phyloP scores from a whole-genome alignment of 2,113 vertebrate species.

The Osmerus eperlanus region DNA sequence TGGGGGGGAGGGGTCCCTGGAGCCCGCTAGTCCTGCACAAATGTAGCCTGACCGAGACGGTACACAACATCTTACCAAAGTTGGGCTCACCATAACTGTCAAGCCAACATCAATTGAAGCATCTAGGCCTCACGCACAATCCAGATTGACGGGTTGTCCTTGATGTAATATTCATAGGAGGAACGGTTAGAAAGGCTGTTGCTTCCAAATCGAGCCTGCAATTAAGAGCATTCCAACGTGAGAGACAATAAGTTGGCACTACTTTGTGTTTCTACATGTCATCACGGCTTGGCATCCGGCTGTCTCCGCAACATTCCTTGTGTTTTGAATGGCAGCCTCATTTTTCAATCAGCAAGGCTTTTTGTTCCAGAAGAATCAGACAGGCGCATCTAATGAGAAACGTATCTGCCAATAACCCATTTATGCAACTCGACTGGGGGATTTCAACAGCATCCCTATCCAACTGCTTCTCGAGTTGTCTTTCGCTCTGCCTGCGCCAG shows the following conservation, averaged over 20 bases:
- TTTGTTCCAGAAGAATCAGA: slow-evolving; percentile 56
- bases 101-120: too few species aligned
- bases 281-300: slow-evolving; percentile 42
- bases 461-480: slow-evolving; percentile 45
- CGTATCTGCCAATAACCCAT: slow-evolving; percentile 50
- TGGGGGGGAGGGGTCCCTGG: background rate
- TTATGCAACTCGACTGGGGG: slow-evolving; percentile 44
- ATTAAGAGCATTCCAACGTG: slow-evolving; percentile 34
- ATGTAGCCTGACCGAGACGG: background rate
- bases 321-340: slow-evolving; percentile 33
- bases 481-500: slow-evolving; percentile 38
- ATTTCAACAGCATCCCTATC: slow-evolving; percentile 39
- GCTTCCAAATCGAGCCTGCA: slow-evolving; percentile 31
- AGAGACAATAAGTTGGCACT: slow-evolving; percentile 29
- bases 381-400: slow-evolving; percentile 58
- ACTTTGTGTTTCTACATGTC: slow-evolving; percentile 39
- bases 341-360: slow-evolving; percentile 40
- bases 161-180: slow-evolving; percentile 5
- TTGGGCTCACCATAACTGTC: too few species aligned
- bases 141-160: slow-evolving; percentile 2
- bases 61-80: too few species aligned
- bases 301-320: slow-evolving; percentile 33
- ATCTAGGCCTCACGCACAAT: background rate
- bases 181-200: slow-evolving; percentile 18
- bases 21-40: too few species aligned